Conservation (phyloP, 2,113 vertebrate genomes). For the Sitta europaea region DNA sequence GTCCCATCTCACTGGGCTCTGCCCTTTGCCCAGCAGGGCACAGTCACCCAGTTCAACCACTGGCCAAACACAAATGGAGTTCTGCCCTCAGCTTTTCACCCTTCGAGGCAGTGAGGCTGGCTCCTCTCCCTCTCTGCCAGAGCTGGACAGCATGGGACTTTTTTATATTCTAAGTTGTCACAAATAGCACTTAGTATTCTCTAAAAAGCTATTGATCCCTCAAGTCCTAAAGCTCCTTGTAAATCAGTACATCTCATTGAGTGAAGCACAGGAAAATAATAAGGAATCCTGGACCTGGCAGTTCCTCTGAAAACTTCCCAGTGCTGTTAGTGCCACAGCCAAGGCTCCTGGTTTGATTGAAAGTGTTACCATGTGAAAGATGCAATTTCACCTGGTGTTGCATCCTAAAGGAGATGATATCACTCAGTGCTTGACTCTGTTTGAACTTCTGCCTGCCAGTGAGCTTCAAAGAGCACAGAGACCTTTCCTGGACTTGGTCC, state of each 20-base stretch:
- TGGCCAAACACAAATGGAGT: background rate
- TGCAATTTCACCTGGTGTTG: background rate
- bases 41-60: background rate
- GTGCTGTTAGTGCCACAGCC: background rate
- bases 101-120: background rate
- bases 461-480: background rate
- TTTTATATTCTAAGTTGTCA: conserved; percentile 6
- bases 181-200: conserved; percentile 1
- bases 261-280: background rate
- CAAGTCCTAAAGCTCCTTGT: background rate
- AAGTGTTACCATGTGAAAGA: background rate
- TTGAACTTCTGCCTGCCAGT: background rate
- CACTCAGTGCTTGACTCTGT: background rate
- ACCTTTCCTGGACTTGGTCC: background rate
- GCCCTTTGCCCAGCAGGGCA: background rate
- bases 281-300: background rate
- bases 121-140: background rate
- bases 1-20: background rate
- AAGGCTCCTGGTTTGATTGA: background rate
- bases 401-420: background rate
- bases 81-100: background rate
- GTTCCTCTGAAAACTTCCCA: background rate
- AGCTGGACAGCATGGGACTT: background rate
- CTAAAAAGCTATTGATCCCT: conserved; percentile 47
- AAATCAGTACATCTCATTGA: conserved; percentile 1